Evolutionary conservation across 1,140 invertebrate species (phyloP).

Genomic region (Trypoxylus dichotomus): DNA sequence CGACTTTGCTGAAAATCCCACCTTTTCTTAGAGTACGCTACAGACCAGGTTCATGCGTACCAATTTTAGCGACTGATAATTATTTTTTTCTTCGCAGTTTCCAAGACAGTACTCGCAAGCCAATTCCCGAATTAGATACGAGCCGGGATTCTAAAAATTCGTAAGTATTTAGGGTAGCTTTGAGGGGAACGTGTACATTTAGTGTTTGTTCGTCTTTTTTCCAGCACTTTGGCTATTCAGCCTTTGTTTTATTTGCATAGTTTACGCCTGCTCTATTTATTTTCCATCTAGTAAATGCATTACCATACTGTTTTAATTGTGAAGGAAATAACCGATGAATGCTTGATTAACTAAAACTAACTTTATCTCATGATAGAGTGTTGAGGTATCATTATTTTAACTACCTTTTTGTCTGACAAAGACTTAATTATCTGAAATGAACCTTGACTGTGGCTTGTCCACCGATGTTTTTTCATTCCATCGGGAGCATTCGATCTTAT

Average conservation of each 20-base stretch:
- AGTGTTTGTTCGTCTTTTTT: constrained; percentile 29
- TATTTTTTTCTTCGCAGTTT: not conserved
- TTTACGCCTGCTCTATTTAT: constrained; percentile 21
- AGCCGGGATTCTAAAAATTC: constrained; percentile 54
- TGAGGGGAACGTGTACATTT: not conserved
- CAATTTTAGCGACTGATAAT: not conserved
- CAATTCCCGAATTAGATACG: constrained; percentile 38
- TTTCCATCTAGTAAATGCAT: constrained; percentile 29
- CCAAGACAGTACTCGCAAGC: not conserved
- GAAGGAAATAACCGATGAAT: not conserved
- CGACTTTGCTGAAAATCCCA: not conserved
- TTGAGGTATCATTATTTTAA: too few species aligned
- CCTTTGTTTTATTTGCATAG: not conserved
- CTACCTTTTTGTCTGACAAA: too few species aligned
- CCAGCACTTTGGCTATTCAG: constrained; percentile 11
- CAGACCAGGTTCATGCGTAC: too few species aligned
- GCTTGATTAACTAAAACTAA: not conserved
- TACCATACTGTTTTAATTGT: constrained; percentile 16
- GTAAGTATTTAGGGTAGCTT: constrained; percentile 52
- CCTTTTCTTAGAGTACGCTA: not conserved
- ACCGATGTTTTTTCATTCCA: too few species aligned
- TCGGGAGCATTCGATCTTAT: too few species aligned
- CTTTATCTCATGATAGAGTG: too few species aligned
- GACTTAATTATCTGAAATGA: too few species aligned
- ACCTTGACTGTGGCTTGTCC: too few species aligned